A percentile compares a stretch with the other conserved stretches of the same genome.
Evolutionary conservation across 2,113 vertebrate genomes (phyloP).

Genomic region (Rana temporaria): DNA sequence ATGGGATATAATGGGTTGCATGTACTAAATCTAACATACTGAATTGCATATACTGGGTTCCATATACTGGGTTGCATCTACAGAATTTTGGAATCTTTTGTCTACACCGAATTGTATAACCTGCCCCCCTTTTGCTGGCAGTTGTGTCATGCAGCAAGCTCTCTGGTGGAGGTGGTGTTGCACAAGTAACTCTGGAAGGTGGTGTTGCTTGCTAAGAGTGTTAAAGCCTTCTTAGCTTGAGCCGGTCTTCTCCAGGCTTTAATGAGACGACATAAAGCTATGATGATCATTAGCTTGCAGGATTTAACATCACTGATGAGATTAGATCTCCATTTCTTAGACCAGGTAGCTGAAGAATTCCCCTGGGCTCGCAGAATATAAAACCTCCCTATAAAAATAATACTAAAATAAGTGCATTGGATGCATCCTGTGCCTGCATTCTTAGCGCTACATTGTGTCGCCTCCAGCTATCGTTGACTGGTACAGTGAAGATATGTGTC

Average conservation of each 20-base stretch:
- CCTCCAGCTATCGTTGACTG: too few species aligned
- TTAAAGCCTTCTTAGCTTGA: slow-evolving; percentile 26
- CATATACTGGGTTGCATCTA: too few species aligned
- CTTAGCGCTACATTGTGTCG: not conserved
- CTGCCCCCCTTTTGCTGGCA: too few species aligned
- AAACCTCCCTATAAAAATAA: not conserved
- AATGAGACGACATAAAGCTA: slow-evolving; percentile 22
- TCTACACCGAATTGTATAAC: too few species aligned
- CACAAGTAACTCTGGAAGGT: not conserved
- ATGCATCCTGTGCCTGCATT: not conserved
- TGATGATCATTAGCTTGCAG: slow-evolving; percentile 37
- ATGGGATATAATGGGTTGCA: too few species aligned
- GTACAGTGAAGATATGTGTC: too few species aligned
- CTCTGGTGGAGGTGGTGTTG: too few species aligned
- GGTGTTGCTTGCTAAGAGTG: not conserved
- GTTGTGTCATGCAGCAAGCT: too few species aligned
- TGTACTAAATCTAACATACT: too few species aligned
- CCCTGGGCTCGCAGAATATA: not conserved
- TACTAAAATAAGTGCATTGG: too few species aligned
- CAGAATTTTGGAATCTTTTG: too few species aligned
- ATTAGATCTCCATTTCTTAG: slow-evolving; percentile 35
- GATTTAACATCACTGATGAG: slow-evolving; percentile 35
- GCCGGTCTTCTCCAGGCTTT: slow-evolving; percentile 17
- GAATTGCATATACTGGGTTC: too few species aligned
- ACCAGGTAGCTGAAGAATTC: slow-evolving; percentile 3